Percentiles rank a stretch among this genome's conserved stretches.
phyloP scores from a whole-genome alignment of 2,113 vertebrate genomes.

The Tenebrosternarchus preto region DNA sequence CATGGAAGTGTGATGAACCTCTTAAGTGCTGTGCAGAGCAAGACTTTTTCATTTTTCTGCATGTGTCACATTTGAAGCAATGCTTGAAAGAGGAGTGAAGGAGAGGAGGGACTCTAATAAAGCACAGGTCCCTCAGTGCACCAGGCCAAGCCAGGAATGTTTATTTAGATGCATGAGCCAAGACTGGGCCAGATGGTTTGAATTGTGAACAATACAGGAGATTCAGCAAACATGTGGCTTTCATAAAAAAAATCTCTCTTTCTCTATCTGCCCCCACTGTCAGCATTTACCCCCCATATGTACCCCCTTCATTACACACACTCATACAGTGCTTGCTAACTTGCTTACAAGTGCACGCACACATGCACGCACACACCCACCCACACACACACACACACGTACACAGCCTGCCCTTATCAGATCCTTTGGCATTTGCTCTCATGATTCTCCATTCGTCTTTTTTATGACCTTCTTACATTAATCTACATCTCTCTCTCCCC shows the following conservation, averaged over 20 bases:
- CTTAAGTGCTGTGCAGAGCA: slow-evolving; percentile 33
- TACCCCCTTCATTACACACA: slow-evolving; percentile 23
- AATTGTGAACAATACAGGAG: slow-evolving; percentile 74
- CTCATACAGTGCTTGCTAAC: slow-evolving; percentile 5
- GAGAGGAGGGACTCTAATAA: slow-evolving; percentile 66
- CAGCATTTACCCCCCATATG: slow-evolving; percentile 39
- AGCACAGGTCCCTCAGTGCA: slow-evolving; percentile 67
- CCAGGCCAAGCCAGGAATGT: slow-evolving; percentile 71
- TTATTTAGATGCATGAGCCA: slow-evolving; percentile 79
- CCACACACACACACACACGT: slow-evolving; percentile 9
- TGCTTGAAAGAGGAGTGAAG: slow-evolving; percentile 52
- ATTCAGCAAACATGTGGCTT: slow-evolving; percentile 71
- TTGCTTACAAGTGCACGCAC: slow-evolving; percentile 2
- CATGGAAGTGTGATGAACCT: slow-evolving; percentile 47
- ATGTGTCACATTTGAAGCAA: slow-evolving; percentile 45
- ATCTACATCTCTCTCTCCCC: not conserved
- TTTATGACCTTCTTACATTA: not conserved
- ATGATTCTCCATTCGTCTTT: not conserved
- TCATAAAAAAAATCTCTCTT: slow-evolving; percentile 60
- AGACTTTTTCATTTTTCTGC: slow-evolving; percentile 35
- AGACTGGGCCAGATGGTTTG: slow-evolving; percentile 78
- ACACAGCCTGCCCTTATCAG: not conserved
- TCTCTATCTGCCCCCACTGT: slow-evolving; percentile 31
- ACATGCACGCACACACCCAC: slow-evolving; percentile 15
- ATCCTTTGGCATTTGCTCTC: not conserved